A percentile compares a stretch with the other conserved stretches of the same genome.
Evolutionary conservation across 2,113 vertebrate species (phyloP).

Genomic region (Cavia aperea): DNA sequence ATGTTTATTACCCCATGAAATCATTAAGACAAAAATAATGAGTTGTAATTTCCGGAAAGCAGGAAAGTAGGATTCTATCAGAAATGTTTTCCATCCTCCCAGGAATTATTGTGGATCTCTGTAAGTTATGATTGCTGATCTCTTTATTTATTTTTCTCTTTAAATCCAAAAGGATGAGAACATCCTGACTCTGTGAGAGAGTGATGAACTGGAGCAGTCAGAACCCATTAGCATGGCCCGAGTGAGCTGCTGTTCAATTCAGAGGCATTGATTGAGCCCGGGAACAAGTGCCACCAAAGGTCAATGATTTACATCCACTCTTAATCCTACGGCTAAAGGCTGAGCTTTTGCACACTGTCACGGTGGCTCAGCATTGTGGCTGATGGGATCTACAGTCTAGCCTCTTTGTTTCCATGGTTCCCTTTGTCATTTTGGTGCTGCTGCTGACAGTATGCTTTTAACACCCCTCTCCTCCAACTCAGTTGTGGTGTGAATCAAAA

Average conservation of each 20-base stretch:
- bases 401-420: background rate
- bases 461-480: background rate
- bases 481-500: background rate
- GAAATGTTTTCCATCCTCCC: background rate
- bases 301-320: background rate
- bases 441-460: background rate
- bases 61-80: background rate
- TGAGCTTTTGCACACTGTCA: background rate
- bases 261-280: background rate
- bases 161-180: background rate
- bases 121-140: background rate
- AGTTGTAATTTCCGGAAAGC: background rate
- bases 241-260: slow-evolving; percentile 40
- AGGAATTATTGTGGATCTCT: background rate
- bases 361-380: background rate
- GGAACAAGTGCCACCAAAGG: background rate
- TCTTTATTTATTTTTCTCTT: background rate
- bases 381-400: background rate
- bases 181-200: slow-evolving; percentile 37
- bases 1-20: background rate
- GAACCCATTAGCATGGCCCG: slow-evolving; percentile 4
- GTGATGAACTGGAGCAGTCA: slow-evolving; percentile 34
- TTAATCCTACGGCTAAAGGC: background rate
- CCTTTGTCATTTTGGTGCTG: background rate
- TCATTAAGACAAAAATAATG: background rate